Evolutionary conservation across 2,113 vertebrate genomes (phyloP), one percentile per base, ranked within the genome.

Genomic region (Sinocyclocheilus grahami): DNA sequence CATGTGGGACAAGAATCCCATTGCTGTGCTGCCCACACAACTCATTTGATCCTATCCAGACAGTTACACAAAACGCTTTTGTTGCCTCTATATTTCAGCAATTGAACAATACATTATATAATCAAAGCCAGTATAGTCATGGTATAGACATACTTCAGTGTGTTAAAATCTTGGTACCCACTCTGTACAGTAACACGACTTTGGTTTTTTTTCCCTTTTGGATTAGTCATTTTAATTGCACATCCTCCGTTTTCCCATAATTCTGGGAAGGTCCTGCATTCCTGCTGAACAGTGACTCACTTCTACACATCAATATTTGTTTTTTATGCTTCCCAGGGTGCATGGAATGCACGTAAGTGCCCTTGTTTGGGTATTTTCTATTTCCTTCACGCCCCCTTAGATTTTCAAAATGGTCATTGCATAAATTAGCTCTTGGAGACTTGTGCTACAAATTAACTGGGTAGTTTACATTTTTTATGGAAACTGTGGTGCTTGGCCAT

Each of bases 41-140:
- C 24, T 51, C 42, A 69, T 69, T 82, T 51, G 55, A 51, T 33
- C 46, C 80, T 53, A 46, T 82, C 80, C 63, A 82, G 80, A 69
- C 63, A 69, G 42, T 69, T 69, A 22, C 63, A 82, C 24, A 69
- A 82, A 82, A 82, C 10, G 2, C 62, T 12, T 51, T 82, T 69
- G 80, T 82, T 46, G 0, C 16, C 80, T 33, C n/a, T 82, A 2
- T 22, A 60, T 79, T 24, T 22, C 30, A 37, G 53, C 63, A 82
- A 69, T 2, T 69, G 10, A 82, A 27, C 42, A 82, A 67, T 65
- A 67, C 16, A 27, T 16, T 33, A 27, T 2, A 48, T 20, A n/a
- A 67, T 82, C 39, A 67, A 67, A 33, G 63, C n/a, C 62, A 33
- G 27, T 20, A 69, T 2, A 82, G 16, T 20, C n/a, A 51, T 2